Evolutionary conservation across 2,797 vertebrate genomes (phyloP), one percentile per base, ranked within the genome.

Genomic region (Crocidura indochinensis): DNA sequence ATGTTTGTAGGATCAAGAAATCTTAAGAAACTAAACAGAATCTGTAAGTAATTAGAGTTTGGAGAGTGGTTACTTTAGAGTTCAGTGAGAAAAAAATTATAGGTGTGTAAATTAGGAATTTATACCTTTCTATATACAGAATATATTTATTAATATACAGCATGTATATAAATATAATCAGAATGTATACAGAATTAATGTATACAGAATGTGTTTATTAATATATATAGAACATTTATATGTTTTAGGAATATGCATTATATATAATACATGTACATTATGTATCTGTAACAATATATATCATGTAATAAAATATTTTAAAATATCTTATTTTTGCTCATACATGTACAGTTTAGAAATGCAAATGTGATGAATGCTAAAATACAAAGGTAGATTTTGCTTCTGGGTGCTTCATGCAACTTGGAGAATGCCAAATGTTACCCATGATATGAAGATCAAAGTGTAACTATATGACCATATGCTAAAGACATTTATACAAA

Each of bases 31-130:
- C 53, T 81, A 60, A 89, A 88, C 56, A 94, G 44, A 79, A 69
- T 91, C 44, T 68, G 44, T 82, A 84, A 80, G 68, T 38, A 92
- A 56, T 91, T 93, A 76, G 84, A 81, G 71, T 93, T 92, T 82
- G 65, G 38, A 26, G 90, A 38, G 9, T 10, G 26, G 79, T 69
- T 82, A 92, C n/a, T 44, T 85, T 76, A 90, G 76, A 38, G n/a
- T 62, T 90, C 67, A 90, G 44, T 38, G 31, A 88, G 65, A 68
- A 92, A 84, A 38, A 93, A 74, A 44, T 6, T 38, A 44, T 46
- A 24, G 24, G 53, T 62, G 9, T 88, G 3, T 44, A 3, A 87
- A 73, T 29, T 56, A 87, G 64, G 14, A 65, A 24, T 46, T 62
- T 22, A 4, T 69, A 8, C 76, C 3, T 74, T 3, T 68, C 7